phyloP scores from a whole-genome alignment of 2,888 invertebrate genomes.

The Pharmacophagus antenor region DNA sequence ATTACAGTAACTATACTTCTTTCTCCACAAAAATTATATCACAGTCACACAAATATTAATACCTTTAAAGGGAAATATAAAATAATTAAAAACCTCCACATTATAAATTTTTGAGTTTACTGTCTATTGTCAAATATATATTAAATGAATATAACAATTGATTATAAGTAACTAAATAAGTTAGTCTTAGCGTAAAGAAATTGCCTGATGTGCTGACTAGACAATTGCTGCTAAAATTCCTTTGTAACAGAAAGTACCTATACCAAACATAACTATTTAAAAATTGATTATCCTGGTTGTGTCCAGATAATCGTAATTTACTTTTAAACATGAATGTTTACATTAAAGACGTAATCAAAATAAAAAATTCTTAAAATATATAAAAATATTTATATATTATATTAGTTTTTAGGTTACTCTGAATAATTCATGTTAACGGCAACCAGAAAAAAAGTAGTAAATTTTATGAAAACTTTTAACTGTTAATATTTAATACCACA shows the following conservation, averaged over 20 bases:
- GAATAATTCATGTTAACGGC: background rate
- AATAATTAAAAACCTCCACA: background rate
- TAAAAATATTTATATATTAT: background rate
- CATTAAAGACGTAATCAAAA: background rate
- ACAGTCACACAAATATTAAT: conserved; percentile 27
- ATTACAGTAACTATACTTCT: conserved; percentile 2
- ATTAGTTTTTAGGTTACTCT: background rate
- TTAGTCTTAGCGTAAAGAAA: too few species aligned
- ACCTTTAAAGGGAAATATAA: background rate
- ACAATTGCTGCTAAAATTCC: background rate
- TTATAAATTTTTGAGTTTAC: background rate
- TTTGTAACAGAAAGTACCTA: background rate
- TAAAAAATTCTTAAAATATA: background rate
- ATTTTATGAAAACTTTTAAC: background rate
- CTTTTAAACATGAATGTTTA: background rate
- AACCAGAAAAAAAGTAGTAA: background rate
- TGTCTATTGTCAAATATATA: too few species aligned
- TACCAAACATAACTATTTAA: background rate
- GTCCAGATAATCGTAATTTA: too few species aligned
- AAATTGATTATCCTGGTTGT: background rate
- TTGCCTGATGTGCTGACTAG: background rate
- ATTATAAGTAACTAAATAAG: too few species aligned
- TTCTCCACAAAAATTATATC: conserved; percentile 24
- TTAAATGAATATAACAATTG: too few species aligned
- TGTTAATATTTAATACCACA: background rate